phyloP scores from a whole-genome alignment of 2,113 vertebrate genomes.

The Collichthys lucidus region DNA sequence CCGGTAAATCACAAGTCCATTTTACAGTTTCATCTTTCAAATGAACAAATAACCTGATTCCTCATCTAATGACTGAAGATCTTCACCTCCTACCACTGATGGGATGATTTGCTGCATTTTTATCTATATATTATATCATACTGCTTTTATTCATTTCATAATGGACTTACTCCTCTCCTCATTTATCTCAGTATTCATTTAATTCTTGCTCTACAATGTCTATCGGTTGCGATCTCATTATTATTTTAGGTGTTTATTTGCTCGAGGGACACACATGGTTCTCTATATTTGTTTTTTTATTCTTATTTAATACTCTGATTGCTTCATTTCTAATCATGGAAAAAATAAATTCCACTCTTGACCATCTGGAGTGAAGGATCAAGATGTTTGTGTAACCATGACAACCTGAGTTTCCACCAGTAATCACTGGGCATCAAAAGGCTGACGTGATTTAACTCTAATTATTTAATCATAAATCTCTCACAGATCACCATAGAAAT shows the following conservation, averaged over 20 bases:
- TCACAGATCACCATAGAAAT: background rate
- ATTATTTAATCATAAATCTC: background rate
- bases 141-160: background rate
- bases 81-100: background rate
- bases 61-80: background rate
- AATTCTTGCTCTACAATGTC: background rate
- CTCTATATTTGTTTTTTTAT: background rate
- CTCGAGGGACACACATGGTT: background rate
- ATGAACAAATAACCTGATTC: background rate
- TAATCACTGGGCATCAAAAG: background rate
- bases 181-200: background rate
- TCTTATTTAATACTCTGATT: too few relatives aligned
- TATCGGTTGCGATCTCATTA: background rate
- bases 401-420: background rate
- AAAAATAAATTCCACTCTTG: background rate
- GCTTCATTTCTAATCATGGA: background rate
- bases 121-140: background rate
- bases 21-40: background rate
- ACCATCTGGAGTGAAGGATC: background rate
- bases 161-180: background rate
- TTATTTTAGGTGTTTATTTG: background rate
- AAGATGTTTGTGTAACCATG: slow-evolving; percentile 17
- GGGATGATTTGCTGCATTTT: background rate
- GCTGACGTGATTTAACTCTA: background rate
- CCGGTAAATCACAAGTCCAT: background rate